A percentile compares a stretch with the other conserved stretches of the same genome.
Evolutionary conservation across 2,888 invertebrate species (phyloP).

Genomic region (Oeneis ivallda): DNA sequence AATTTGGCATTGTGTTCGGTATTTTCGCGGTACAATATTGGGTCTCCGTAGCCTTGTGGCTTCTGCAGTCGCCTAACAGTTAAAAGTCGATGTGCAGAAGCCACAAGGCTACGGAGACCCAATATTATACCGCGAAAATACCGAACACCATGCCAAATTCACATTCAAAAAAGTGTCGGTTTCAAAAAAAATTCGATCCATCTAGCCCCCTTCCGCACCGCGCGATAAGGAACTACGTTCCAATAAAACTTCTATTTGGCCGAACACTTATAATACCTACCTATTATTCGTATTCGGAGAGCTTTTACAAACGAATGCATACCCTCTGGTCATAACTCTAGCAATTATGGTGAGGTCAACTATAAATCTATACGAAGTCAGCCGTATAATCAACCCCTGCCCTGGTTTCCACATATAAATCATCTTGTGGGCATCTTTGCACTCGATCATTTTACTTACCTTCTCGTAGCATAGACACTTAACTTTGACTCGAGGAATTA

Average conservation of each 20-base stretch:
- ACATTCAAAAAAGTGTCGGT: too few relatives aligned
- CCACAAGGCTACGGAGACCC: too few relatives aligned
- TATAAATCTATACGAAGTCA: conserved; percentile 49
- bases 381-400: conserved; percentile 47
- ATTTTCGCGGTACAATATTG: too few relatives aligned
- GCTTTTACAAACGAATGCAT: conserved; percentile 10
- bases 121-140: too few relatives aligned
- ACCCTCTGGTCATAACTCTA: conserved; percentile 25
- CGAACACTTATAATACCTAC: neutral
- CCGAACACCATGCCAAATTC: too few relatives aligned
- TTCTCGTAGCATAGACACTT: conserved; percentile 1
- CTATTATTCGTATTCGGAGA: neutral
- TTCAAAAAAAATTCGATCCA: too few relatives aligned
- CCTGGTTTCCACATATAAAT: conserved; percentile 44
- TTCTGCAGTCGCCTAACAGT: too few relatives aligned
- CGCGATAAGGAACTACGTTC: too few relatives aligned
- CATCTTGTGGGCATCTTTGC: conserved; percentile 42
- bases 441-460: conserved; percentile 43
- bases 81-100: too few relatives aligned
- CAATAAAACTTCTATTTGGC: neutral
- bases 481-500: conserved; percentile 27
- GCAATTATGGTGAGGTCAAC: conserved; percentile 36
- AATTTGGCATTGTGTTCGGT: too few relatives aligned
- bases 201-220: too few relatives aligned
- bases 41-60: too few relatives aligned